Evolutionary conservation across 2,113 vertebrate genomes (phyloP), one percentile per base, ranked within the genome.

Genomic region (Halichoerus grypus): DNA sequence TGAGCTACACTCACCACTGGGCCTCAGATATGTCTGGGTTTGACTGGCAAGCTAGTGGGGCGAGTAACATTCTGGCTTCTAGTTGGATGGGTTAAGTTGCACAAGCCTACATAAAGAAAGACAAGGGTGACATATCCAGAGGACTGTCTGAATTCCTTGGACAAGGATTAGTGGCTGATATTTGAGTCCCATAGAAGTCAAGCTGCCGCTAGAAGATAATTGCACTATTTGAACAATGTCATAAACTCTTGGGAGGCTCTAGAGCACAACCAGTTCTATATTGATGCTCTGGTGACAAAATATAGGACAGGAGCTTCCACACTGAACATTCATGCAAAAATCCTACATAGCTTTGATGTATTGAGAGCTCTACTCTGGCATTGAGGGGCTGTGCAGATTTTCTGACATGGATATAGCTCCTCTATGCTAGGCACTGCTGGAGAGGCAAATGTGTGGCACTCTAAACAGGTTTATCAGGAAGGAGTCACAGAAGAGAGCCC

Each of bases 401-500:
- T 77, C 63, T 71, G 33, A 63, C 7, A 10, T 0, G 46, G 6
- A 51, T 21, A 67, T 8, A 22, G 39, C 21, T 15, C 21, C 26
- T 69, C 21, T 3, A 16, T 5, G 16, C 26, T 16, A 19, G 3
- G 13, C 31, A 26, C 16, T 28, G 4, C 15, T 49, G 18, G 9
- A 28, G 31, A 26, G 49, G 2, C 36, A 26, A 63, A 10, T 63
- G 7, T 13, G 26, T 0, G 8, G 4, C 6, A 42, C 28, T 91
- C 28, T 57, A 74, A 85, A 19, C 11, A 22, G 12, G 4, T 0
- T 81, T 31, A 39, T 51, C 57, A 72, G 10, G 83, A 77, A 61
- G 21, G 57, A 53, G 5, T 71, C 5, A 12, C 3, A 19, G 1
- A 42, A 10, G 15, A 79, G 7, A 1, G 0, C 9, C 21, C 16